Evolutionary conservation across 2,888 invertebrate species (phyloP), one percentile per base, ranked within the genome.

Genomic region (Idaea dimidiata): DNA sequence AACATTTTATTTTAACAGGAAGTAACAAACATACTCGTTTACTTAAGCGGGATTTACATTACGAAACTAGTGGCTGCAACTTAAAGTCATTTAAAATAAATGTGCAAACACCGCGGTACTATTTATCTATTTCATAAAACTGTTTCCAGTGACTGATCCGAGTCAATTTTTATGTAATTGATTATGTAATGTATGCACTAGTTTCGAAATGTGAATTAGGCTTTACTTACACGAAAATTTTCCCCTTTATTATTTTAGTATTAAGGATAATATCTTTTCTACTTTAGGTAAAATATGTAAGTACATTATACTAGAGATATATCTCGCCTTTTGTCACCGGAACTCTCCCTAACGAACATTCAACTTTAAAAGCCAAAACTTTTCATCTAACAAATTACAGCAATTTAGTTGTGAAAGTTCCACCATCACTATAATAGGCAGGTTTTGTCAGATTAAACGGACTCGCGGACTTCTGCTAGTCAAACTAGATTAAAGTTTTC

Each of bases 401-500:
- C 70, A 79, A 24, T 79, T 81, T 62, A 70, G 68, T 67, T 75
- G 6, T 69, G 65, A 65, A 77, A 77, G 76, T 77, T 72, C 70
- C 67, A 69, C 73, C 77, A 76, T 74, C 71, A 80, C 75, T 79
- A 78, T 81, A 81, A 80, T 78, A 77, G 75, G 77, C 76, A 79
- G 79, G 79, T 81, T 82, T 80, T 80, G 78, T 80, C 76, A 78
- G 82, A 86, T 87, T 81, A 81, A 79, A 74, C 76, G 74, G 71
- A 74, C 75, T 75, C 76, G 78, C 79, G 73, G 75, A 73, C 78
- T 73, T 78, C 84, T 83, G 84, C 86, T 83, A 83, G 83, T 83
- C 81, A 80, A 87, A 87, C 79, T 87, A 82, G 79, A 79, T 83
- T 83, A 83, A 86, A 87, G 81, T 87, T 87, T 82, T 78, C 74